Evolutionary conservation across 2,888 invertebrate genomes (phyloP), one percentile per base, ranked within the genome.

Genomic region (Petrolisthes manimaculis): DNA sequence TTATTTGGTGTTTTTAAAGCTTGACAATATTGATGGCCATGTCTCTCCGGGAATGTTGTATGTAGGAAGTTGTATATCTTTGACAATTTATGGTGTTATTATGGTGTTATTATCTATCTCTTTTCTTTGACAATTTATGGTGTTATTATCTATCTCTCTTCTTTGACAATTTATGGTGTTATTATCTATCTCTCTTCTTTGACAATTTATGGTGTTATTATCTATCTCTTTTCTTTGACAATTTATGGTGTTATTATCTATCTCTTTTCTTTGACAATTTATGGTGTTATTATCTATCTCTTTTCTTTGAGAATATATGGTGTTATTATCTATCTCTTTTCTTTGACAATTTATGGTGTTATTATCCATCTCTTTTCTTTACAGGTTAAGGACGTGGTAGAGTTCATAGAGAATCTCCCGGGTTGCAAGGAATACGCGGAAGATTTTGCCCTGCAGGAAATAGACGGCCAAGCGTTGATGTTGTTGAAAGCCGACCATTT

Each of bases 381-480:
- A n/a, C 93, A 96, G 95, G 97, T 97, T 37, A 94, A 95, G 61
- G 97, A 98, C 92, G 98, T 98, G 0, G 96, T 96, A 92, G 97
- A 97, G 87, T 94, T 98, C 92, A 97, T 99, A 92, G 95, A 96
- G 91, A 96, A 95, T 92, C 94, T 98, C 89, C 97, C 97, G 0
- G 98, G 98, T 0, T 98, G 98, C 93, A 95, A 96, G 9, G 96
- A 96, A 92, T 98, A 98, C 92, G 98, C 98, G 0, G 98, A 98
- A 92, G 98, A 98, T 93, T 99, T 99, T 94, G 95, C 96, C 14
- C 95, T 96, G 92, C 98, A 99, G 93, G 98, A 98, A 93, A 98
- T 99, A 92, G 99, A 99, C 92, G 98, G 99, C 0, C 98, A 98
- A 92, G 98, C 98, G 0, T 93, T 99, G 89, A 95, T 98, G 94